Conservation (phyloP, 1,140 invertebrate genomes). For the Diachasma alloeum region DNA sequence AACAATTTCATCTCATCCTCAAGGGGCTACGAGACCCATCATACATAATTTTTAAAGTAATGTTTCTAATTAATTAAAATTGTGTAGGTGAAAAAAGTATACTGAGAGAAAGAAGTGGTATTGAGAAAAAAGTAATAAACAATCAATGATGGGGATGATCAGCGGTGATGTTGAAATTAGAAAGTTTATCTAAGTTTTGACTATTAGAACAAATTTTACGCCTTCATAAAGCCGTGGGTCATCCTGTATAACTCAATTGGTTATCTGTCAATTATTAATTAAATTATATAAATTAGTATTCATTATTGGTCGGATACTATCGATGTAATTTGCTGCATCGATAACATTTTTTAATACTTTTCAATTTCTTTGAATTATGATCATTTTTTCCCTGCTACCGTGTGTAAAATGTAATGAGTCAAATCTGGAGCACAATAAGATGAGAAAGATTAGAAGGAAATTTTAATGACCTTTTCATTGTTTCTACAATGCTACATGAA, state of each 20-base stretch:
- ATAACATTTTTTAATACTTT: background rate
- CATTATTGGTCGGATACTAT: background rate
- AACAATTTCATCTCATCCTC: background rate
- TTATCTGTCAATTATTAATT: constrained; percentile 65
- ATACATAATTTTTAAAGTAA: background rate
- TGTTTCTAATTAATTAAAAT: background rate
- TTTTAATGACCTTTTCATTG: no score
- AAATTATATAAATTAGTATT: constrained; percentile 44
- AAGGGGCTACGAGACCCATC: background rate
- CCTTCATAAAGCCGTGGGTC: constrained; percentile 54
- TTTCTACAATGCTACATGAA: no score
- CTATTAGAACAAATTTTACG: constrained; percentile 55
- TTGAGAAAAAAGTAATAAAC: constrained; percentile 56
- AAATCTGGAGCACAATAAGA: no score
- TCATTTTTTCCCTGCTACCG: background rate
- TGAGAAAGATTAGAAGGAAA: no score
- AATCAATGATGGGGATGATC: constrained; percentile 41
- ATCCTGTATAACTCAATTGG: constrained; percentile 58
- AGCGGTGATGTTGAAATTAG: constrained; percentile 60
- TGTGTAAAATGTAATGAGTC: no score
- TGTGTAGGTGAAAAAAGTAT: background rate
- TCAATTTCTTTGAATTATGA: background rate
- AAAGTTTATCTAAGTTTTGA: constrained; percentile 59
- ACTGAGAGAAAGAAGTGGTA: constrained; percentile 45
- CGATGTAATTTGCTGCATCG: background rate